These are phyloP conservation scores for Potorous gilbertii DNA, from an alignment of 2,797 vertebrate species.

Conservation along the genomic window DNA sequence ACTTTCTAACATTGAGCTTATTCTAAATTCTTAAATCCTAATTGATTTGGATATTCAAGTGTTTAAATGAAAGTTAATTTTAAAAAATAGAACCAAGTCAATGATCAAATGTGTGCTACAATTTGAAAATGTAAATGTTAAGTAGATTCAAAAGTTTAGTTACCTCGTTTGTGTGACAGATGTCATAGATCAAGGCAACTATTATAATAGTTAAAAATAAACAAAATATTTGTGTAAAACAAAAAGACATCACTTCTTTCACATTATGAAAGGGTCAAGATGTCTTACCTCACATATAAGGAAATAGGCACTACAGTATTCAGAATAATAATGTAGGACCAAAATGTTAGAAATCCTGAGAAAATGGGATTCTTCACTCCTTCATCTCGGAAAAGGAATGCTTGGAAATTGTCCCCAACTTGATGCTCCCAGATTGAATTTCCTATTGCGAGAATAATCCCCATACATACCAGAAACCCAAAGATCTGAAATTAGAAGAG, in stretches of 20 bases:
- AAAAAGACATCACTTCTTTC: not conserved
- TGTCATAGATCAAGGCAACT: conserved; percentile 29
- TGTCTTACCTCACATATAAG: conserved; percentile 88
- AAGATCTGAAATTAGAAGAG: conserved; percentile 85
- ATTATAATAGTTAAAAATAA: conserved; percentile 47
- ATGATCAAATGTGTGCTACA: conserved; percentile 48
- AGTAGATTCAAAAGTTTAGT: conserved; percentile 35
- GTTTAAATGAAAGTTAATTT: conserved; percentile 48
- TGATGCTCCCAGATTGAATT: conserved; percentile 87
- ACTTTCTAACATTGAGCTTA: not conserved
- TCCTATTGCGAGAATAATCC: conserved; percentile 86
- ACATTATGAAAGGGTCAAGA: not conserved
- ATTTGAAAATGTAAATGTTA: conserved; percentile 49
- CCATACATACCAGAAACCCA: conserved; percentile 88
- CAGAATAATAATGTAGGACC: conserved; percentile 89
- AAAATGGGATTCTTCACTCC: conserved; percentile 80
- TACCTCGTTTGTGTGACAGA: conserved; percentile 47
- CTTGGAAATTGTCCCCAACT: conserved; percentile 83
- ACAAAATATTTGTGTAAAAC: conserved; percentile 19
- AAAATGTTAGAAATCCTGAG: conserved; percentile 89
- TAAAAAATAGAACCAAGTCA: conserved; percentile 58
- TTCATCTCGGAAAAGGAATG: conserved; percentile 82
- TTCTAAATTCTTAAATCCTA: conserved; percentile 23
- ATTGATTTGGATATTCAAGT: not conserved
- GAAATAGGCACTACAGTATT: conserved; percentile 90